Percentiles rank a stretch among this genome's conserved stretches.
Conservation (phyloP, 2,888 invertebrate species). For the Leptinotarsa tumamoca region DNA sequence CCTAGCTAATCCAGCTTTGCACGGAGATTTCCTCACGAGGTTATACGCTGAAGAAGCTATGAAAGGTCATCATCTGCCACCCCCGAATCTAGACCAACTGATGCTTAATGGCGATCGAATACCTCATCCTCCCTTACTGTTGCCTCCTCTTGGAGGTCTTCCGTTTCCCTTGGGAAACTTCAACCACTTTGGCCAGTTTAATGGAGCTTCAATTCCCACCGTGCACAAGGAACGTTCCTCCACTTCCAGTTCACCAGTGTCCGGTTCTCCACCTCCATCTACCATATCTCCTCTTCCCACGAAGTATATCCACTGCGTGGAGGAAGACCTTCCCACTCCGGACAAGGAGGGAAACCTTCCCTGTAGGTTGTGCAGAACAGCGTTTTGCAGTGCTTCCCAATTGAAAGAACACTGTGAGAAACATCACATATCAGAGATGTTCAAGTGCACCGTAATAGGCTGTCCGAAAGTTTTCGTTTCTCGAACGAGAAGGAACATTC, state of each 20-base stretch:
- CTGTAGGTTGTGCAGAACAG: slow-evolving; percentile 78
- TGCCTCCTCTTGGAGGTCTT: slow-evolving; percentile 72
- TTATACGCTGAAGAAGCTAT: slow-evolving; percentile 82
- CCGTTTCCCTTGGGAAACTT: slow-evolving; percentile 68
- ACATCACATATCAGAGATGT: slow-evolving; percentile 76
- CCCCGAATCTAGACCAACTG: slow-evolving; percentile 66
- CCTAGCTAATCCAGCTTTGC: slow-evolving; percentile 74
- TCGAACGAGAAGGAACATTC: slow-evolving; percentile 81
- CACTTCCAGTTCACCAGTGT: slow-evolving; percentile 70
- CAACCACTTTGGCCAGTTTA: slow-evolving; percentile 65
- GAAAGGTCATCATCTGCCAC: slow-evolving; percentile 66
- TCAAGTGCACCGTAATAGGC: slow-evolving; percentile 80
- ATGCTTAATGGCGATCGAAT: slow-evolving; percentile 68
- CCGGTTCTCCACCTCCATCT: slow-evolving; percentile 67
- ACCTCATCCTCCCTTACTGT: slow-evolving; percentile 71
- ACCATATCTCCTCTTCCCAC: slow-evolving; percentile 59
- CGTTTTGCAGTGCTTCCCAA: slow-evolving; percentile 73
- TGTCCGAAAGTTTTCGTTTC: slow-evolving; percentile 85
- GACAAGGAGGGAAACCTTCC: slow-evolving; percentile 77
- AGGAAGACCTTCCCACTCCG: slow-evolving; percentile 76
- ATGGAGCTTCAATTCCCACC: slow-evolving; percentile 61
- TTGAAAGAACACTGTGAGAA: slow-evolving; percentile 81
- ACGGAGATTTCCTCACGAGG: slow-evolving; percentile 83
- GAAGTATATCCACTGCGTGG: slow-evolving; percentile 72
- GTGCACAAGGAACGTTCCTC: slow-evolving; percentile 66